A percentile compares a stretch with the other conserved stretches of the same genome.
phyloP scores from a whole-genome alignment of 2,888 invertebrate genomes.

The Drepanosiphum platanoidis region DNA sequence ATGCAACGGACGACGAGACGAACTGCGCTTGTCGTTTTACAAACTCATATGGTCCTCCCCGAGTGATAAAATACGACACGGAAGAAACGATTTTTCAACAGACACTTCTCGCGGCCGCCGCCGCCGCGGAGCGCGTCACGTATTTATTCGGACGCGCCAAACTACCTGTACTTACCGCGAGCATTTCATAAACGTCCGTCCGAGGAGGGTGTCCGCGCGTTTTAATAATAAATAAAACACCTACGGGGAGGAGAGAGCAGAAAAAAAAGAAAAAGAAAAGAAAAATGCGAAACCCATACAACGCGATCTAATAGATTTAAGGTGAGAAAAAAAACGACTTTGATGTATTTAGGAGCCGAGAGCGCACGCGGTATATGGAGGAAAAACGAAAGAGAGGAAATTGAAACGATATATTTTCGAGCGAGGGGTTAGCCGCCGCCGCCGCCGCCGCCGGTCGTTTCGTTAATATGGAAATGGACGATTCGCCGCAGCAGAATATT shows the following conservation, averaged over 20 bases:
- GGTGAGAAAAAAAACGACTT: constrained; percentile 41
- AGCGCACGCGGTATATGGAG: background rate
- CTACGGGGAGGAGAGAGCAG: no score
- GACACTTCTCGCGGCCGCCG: background rate
- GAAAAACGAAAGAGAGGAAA: constrained; percentile 58
- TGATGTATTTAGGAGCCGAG: constrained; percentile 46
- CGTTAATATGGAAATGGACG: constrained; percentile 45
- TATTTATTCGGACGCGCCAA: background rate
- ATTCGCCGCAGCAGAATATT: background rate
- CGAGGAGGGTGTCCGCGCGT: background rate
- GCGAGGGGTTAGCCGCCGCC: background rate
- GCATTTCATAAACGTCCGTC: constrained; percentile 46
- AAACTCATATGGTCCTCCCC: background rate
- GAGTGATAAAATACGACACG: background rate
- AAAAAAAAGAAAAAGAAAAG: no score
- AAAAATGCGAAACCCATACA: constrained; percentile 36
- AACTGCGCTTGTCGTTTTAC: background rate
- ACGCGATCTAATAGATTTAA: constrained; percentile 48
- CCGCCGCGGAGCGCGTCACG: background rate
- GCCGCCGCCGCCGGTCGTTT: background rate
- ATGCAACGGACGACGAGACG: background rate
- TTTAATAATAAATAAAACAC: constrained; percentile 35
- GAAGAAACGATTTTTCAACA: background rate
- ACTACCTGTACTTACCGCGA: constrained; percentile 11
- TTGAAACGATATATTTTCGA: constrained; percentile 54